Evolutionary conservation across 2,113 vertebrate species (phyloP), one percentile per base, ranked within the genome.

Genomic region (Silurus meridionalis): DNA sequence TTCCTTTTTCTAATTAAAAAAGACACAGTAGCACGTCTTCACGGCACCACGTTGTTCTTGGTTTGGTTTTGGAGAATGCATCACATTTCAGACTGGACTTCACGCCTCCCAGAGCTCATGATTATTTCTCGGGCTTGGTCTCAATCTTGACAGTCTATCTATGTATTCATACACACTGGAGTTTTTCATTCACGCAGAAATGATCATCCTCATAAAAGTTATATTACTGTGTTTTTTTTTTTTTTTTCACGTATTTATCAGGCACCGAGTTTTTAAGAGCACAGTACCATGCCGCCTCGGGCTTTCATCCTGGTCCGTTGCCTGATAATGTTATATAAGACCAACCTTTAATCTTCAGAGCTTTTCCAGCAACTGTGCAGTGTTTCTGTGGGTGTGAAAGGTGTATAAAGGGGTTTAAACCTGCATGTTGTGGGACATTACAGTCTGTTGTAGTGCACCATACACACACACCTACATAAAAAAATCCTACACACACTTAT

Each of bases 331-430:
- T 95, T 95, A 95, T 93, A 93, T 95, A 95, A 95, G 80, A 50
- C 91, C 91, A 92, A 92, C 91, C 93, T 93, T 94, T 93, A 93
- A 94, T 94, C 93, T 94, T 89, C 90, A 90, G 84, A 90, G 90
- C 91, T 91, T 91, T 90, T 93, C 90, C 82, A 89, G 61, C 83
- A 80, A 75, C 79, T 83, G 86, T 83, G 28, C 80, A n/a, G 14
- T 58, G 17, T 74, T 66, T 60, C 15, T 46, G 4, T 37, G 53
- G 79, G 28, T 63, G 80, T 64, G 13, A 48, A 67, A 55, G n/a
- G 15, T 21, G 21, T 80, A 8, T 6, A 74, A 37, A 60, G 21
- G 67, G 25, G 57, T 87, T 48, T 25, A 83, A 55, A 50, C 23
- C 50, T 69, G 64, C 7, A 2, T 23, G 25, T 14, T 72, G 52